A percentile compares a stretch with the other conserved stretches of the same genome.
Conservation (phyloP, 2,113 vertebrate genomes). For the Saccopteryx leptura region DNA sequence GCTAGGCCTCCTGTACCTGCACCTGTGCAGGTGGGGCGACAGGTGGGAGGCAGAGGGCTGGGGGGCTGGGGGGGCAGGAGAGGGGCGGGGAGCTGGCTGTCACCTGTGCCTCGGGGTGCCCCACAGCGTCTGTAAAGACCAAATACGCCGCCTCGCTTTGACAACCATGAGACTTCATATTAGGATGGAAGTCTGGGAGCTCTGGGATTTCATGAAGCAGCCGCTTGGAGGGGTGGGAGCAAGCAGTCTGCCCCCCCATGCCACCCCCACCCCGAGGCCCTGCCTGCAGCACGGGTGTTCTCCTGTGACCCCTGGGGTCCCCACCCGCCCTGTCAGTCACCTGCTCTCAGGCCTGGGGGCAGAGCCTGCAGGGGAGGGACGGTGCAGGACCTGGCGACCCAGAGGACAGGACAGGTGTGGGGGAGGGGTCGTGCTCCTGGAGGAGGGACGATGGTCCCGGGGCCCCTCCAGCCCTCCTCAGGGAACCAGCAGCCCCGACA, state of each 20-base stretch:
- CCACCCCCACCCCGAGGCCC: neutral
- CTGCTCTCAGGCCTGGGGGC: too few species aligned
- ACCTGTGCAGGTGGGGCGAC: neutral
- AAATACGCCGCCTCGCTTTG: fast-evolving
- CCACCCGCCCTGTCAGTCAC: too few species aligned
- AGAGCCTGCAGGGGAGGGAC: fast-evolving
- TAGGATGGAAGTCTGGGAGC: neutral
- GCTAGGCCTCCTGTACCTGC: neutral
- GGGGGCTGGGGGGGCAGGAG: neutral
- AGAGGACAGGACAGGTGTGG: fast-evolving
- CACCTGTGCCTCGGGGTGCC: neutral
- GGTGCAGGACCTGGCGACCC: neutral
- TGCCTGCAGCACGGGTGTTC: too few species aligned
- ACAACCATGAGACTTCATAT: fast-evolving
- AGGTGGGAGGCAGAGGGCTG: fast-evolving
- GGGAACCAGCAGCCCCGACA: fast-evolving
- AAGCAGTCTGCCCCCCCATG: neutral
- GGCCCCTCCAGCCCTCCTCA: fast-evolving
- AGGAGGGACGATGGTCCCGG: neutral
- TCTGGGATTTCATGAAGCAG: neutral
- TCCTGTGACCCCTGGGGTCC: too few species aligned
- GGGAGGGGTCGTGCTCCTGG: fast-evolving
- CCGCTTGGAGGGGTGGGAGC: neutral
- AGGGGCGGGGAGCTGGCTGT: fast-evolving
- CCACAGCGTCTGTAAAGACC: fast-evolving